Base-by-base conservation (phyloP, 2,888 invertebrate genomes). In the Periphyllus acericola region DNA sequence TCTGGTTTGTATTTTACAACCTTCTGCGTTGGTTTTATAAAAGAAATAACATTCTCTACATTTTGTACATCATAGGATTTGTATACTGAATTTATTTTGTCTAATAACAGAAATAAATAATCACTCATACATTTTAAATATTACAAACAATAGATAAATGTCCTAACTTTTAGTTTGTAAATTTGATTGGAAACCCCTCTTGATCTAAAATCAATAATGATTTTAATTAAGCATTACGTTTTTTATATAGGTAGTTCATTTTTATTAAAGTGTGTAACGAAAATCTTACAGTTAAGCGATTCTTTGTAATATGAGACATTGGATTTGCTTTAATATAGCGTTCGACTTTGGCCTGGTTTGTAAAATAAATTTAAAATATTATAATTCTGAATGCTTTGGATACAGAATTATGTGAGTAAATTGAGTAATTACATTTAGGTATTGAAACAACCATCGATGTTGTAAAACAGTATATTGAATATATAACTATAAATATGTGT, bases 251-350 rank as follows among this genome's bases (percentile, higher is more conserved):
- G 11, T 32, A 14, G 2, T 29, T 32, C 14, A 25, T 29, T 29
- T 25, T 11, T 46, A 74, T 17, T 60, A 60, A 21, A 60, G 3
- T 21, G 21, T 17, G 8, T 14, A 66, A 46, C 25, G 32, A 32
- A 78, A 85, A 84, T 0, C 78, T 85, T 78, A 85, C 85, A 34
- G 78, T 78, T 52, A 85, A 34, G 34, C 85, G 68, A 34, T 78
- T 52, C 9, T 85, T 85, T 46, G 78, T 68, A 29, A 85, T 40
- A 34, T 85, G 52, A 71, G 46, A 34, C 52, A n/a, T 9, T 78
- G 85, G 85, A 85, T 85, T 76, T 46, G 68, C 78, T 52, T 19
- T 78, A 25, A 52, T 85, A 14, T 85, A 85, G 19, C 78, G 52
- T 68, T 78, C 52, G 34, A 85, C 60, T 76, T 85, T 68, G 32